Evolutionary conservation across 2,797 vertebrate species (phyloP).

Genomic region (Xerus rutilus): DNA sequence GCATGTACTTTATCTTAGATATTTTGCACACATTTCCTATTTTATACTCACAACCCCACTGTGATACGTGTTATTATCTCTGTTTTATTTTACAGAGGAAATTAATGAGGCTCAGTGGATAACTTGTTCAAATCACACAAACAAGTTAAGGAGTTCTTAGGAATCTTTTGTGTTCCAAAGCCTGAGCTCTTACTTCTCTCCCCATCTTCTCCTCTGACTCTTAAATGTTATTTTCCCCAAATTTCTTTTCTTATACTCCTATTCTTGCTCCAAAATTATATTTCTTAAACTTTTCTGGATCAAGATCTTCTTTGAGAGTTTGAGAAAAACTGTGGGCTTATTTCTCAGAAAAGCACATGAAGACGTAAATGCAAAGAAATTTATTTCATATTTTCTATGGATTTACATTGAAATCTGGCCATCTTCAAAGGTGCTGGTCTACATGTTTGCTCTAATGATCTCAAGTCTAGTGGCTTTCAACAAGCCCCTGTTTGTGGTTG

Average conservation of each 20-base stretch:
- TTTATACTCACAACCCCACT: not conserved
- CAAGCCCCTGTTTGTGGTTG: not conserved
- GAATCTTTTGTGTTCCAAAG: not conserved
- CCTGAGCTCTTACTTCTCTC: not conserved
- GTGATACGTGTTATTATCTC: not conserved
- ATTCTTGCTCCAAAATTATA: constrained; percentile 11
- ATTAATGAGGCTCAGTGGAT: not conserved
- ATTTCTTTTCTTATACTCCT: not conserved
- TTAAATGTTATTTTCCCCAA: constrained; percentile 7
- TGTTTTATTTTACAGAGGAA: not conserved
- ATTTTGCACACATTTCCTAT: not conserved
- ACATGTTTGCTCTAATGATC: not conserved
- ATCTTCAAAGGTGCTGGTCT: not conserved
- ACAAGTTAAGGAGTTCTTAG: not conserved
- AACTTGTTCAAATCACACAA: not conserved
- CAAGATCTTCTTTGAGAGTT: constrained; percentile 7
- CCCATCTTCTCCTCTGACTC: not conserved
- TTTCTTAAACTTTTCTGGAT: constrained; percentile 14
- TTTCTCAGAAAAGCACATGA: not conserved
- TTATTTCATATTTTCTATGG: not conserved
- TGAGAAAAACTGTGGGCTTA: constrained; percentile 1
- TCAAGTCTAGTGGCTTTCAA: not conserved
- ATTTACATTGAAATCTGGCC: not conserved
- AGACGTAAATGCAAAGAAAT: not conserved
- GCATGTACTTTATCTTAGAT: constrained; percentile 1